These are phyloP conservation scores for Pteronotus mesoamericanus DNA, from an alignment of 2,797 vertebrate species.

Conservation along the genomic window DNA sequence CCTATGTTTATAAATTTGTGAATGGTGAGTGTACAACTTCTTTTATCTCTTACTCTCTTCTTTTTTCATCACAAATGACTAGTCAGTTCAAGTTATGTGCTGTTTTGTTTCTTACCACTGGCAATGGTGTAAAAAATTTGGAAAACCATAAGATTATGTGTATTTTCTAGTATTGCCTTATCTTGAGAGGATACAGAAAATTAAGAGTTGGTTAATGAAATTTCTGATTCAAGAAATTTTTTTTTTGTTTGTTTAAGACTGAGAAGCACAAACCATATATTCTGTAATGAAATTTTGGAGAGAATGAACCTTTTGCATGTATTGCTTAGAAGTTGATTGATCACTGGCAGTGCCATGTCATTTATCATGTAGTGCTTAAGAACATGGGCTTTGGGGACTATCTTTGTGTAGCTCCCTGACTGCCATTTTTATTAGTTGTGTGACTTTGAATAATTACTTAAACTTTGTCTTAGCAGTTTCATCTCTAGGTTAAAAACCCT, in stretches of 20 bases:
- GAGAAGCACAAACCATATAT: background rate
- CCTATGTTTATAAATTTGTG: background rate
- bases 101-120: background rate
- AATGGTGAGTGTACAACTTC: background rate
- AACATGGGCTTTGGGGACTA: background rate
- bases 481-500: background rate
- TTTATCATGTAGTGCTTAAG: background rate
- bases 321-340: background rate
- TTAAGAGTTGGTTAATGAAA: background rate
- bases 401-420: background rate
- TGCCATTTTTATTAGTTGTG: background rate
- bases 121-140: background rate
- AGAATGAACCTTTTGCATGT: background rate
- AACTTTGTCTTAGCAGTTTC: background rate
- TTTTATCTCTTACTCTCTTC: background rate
- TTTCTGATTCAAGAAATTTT: background rate
- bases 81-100: background rate
- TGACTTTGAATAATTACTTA: background rate
- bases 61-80: background rate
- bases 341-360: background rate
- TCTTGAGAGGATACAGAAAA: background rate
- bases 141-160: background rate
- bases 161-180: background rate
- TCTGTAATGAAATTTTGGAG: background rate
- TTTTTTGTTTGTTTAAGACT: background rate